phyloP scores from a whole-genome alignment of 2,113 vertebrate species.

The Phaethon lepturus region DNA sequence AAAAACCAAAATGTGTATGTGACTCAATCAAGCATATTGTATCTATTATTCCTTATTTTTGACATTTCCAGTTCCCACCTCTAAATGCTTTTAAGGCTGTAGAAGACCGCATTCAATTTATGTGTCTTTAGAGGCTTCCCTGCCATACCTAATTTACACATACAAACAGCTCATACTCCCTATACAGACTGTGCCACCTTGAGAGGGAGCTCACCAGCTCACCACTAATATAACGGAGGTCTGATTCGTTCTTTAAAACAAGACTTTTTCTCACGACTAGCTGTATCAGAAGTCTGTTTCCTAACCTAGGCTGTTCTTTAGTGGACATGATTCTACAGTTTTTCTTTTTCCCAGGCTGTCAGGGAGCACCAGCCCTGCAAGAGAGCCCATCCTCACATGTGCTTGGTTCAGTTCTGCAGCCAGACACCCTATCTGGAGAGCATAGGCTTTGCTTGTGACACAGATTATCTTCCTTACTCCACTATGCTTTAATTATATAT shows the following conservation, averaged over 20 bases:
- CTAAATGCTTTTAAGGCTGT: neutral
- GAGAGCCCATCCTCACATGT: neutral
- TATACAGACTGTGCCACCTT: neutral
- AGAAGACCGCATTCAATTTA: neutral
- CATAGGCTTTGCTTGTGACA: accelerated
- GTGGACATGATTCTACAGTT: neutral
- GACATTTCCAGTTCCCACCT: neutral
- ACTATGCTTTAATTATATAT: neutral
- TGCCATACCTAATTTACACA: neutral
- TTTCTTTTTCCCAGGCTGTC: neutral
- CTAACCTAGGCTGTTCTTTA: neutral
- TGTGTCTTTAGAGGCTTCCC: neutral
- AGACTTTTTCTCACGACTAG: neutral
- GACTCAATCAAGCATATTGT: neutral
- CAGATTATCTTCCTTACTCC: neutral
- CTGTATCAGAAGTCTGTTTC: neutral
- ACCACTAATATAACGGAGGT: neutral
- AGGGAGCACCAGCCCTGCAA: accelerated
- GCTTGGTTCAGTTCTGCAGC: neutral
- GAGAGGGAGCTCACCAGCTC: neutral
- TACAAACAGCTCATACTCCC: neutral
- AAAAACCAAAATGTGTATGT: neutral
- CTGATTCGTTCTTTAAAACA: neutral
- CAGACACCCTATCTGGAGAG: neutral
- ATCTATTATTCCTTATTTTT: neutral